Base-by-base conservation (phyloP, 2,888 invertebrate species). In the Amiota minor region DNA sequence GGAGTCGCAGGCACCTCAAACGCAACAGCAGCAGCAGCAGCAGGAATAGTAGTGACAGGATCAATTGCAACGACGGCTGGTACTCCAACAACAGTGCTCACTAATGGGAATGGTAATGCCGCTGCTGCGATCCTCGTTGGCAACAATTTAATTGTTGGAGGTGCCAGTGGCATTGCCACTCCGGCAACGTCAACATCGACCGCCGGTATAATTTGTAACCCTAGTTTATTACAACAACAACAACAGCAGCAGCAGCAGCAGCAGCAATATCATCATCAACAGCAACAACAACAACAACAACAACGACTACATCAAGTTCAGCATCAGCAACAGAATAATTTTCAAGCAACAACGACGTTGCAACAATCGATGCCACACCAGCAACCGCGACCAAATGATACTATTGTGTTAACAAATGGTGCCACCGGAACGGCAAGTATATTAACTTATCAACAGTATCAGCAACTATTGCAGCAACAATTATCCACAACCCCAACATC, bases 341-440 rank as follows among this genome's bases (percentile, higher is more conserved):
- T 20, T 23, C 59, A 59, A 59, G 23, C 59, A 59, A 59, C 23
- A 23, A 11, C 18, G 59, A 20, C 23, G 18, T 59, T 18, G 59
- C 59, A 59, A 59, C 59, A 20, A 18, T 23, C 18, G 20, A 23
- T 59, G 59, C 59, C 18, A 59, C 59, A 59, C 6, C 35, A 35
- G 35, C 35, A 35, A 35, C 35, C 6, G 35, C 35, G 35, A 35
- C 35, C 35, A 35, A 35, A 35, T 35, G 59, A 59, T 18, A 59
- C 59, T 11, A 59, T 59, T 59, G 59, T 59, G 20, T 59, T 59
- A 47, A 47, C 64, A 47, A 65, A 65, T 35, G 64, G 64, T 18
- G 46, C 16, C 18, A 16, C 64, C 20, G 64, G 46, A n/a, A 47
- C 64, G 9, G 46, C 64, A n/a, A 65, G 47, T 16, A 65, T 65